Evolutionary conservation across 37 sponge, comb jelly and placozoan species (phyloP).

Genomic region (Eunapius fragilis): DNA sequence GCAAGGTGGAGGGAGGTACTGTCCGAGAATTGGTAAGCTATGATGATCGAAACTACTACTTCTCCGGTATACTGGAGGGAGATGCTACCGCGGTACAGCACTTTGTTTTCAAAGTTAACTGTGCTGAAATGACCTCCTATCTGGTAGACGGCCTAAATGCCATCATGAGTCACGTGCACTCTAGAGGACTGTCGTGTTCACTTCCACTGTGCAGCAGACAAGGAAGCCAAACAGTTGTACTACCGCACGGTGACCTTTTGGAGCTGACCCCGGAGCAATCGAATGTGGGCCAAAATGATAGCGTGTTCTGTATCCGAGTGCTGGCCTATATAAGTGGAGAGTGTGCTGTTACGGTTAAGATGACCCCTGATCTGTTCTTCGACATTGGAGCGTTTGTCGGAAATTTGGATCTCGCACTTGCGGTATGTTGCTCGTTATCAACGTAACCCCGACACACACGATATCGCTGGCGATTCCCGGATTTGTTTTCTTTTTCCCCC

Average conservation of each 20-base stretch:
- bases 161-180: slow-evolving; percentile 58
- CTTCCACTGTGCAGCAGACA: slow-evolving; percentile 7
- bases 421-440: slow-evolving; percentile 5
- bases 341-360: neutral
- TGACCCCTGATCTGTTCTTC: slow-evolving; percentile 6
- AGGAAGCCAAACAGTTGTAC: neutral
- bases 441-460: too few relatives aligned
- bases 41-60: slow-evolving; percentile 59
- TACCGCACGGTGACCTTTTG: neutral
- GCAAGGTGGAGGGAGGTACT: slow-evolving; percentile 11
- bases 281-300: neutral
- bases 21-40: slow-evolving; percentile 47
- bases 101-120: slow-evolving; percentile 28
- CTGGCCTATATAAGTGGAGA: slow-evolving; percentile 16
- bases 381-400: slow-evolving; percentile 7
- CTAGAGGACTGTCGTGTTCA: slow-evolving; percentile 6
- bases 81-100: neutral
- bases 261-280: neutral
- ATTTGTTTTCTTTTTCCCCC: too few relatives aligned
- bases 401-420: neutral
- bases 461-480: too few relatives aligned
- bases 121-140: neutral
- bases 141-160: slow-evolving; percentile 1
- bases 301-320: slow-evolving; percentile 14
- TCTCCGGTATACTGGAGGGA: slow-evolving; percentile 13